A percentile compares a stretch with the other conserved stretches of the same genome.
These are phyloP conservation scores for Asbolus verrucosus DNA, from an alignment of 1,140 invertebrate species.

Conservation along the genomic window DNA sequence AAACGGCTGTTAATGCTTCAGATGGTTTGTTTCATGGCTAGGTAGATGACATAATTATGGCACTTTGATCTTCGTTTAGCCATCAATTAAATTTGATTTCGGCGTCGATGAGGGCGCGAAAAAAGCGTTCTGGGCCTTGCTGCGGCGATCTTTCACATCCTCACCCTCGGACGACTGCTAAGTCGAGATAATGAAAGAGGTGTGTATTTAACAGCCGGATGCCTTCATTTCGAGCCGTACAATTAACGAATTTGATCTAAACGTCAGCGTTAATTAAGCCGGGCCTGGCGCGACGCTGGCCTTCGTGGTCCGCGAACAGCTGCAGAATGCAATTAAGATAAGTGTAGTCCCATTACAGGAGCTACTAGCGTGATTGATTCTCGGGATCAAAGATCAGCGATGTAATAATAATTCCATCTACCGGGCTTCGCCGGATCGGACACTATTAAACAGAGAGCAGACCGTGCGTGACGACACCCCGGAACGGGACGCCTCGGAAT, in stretches of 20 bases:
- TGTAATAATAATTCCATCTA: conserved; percentile 51
- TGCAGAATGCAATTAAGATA: conserved; percentile 51
- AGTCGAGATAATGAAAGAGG: neutral
- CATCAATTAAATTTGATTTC: too few relatives aligned
- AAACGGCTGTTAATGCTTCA: too few relatives aligned
- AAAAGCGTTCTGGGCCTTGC: too few relatives aligned
- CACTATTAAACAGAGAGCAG: conserved; percentile 15
- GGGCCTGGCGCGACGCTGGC: conserved; percentile 16
- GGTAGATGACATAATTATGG: too few relatives aligned
- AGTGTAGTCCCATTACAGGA: conserved; percentile 51
- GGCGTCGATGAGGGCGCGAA: too few relatives aligned
- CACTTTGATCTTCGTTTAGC: too few relatives aligned
- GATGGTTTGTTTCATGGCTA: too few relatives aligned
- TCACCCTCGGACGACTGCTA: neutral
- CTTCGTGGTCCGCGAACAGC: conserved; percentile 25
- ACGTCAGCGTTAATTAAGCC: conserved; percentile 46
- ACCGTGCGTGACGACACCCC: conserved; percentile 46
- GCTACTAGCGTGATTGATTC: conserved; percentile 50
- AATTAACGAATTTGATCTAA: conserved; percentile 47
- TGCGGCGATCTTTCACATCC: too few relatives aligned
- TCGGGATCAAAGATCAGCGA: conserved; percentile 48
- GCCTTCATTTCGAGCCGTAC: conserved; percentile 8
- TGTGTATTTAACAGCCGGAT: conserved; percentile 1
- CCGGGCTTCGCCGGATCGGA: conserved; percentile 30
- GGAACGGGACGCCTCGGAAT: conserved; percentile 42